A percentile compares a stretch with the other conserved stretches of the same genome.
phyloP scores from a whole-genome alignment of 2,888 invertebrate species.

The Isoperla grammatica region DNA sequence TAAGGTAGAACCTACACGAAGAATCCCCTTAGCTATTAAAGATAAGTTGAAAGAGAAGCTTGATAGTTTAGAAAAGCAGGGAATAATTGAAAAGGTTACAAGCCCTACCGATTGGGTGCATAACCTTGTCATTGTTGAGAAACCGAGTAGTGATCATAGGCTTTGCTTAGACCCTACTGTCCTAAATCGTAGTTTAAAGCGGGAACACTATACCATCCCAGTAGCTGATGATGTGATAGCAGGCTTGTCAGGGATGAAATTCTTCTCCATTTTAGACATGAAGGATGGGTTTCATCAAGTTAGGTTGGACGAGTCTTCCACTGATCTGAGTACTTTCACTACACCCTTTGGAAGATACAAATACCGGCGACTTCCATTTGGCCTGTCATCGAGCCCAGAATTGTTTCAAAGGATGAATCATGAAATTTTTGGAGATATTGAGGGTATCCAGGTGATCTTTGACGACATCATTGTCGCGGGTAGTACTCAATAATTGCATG shows the following conservation, averaged over 20 bases:
- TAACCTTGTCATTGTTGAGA: too few species aligned
- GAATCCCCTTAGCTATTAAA: too few species aligned
- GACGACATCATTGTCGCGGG: conserved; percentile 38
- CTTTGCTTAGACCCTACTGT: too few species aligned
- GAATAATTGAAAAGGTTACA: too few species aligned
- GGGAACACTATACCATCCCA: too few species aligned
- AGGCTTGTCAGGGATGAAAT: background rate
- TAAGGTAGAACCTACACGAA: too few species aligned
- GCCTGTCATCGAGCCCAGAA: conserved; percentile 2
- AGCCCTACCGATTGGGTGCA: too few species aligned
- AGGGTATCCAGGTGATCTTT: conserved; percentile 38
- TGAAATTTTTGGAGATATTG: conserved; percentile 38
- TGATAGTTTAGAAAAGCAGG: too few species aligned
- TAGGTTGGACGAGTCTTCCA: conserved; percentile 19
- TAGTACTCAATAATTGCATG: conserved; percentile 10
- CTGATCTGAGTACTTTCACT: conserved; percentile 23
- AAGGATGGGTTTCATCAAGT: conserved; percentile 25
- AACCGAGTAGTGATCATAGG: too few species aligned
- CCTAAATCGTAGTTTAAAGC: too few species aligned
- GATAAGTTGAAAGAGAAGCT: too few species aligned
- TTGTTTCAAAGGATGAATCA: conserved; percentile 30
- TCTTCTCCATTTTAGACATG: conserved; percentile 24
- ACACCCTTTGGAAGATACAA: conserved; percentile 25
- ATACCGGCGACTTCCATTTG: conserved; percentile 25
- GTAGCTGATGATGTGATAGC: too few species aligned